A percentile compares a stretch with the other conserved stretches of the same genome.
Evolutionary conservation across 2,113 vertebrate genomes (phyloP).

Genomic region (Campylorhamphus procurvoides): DNA sequence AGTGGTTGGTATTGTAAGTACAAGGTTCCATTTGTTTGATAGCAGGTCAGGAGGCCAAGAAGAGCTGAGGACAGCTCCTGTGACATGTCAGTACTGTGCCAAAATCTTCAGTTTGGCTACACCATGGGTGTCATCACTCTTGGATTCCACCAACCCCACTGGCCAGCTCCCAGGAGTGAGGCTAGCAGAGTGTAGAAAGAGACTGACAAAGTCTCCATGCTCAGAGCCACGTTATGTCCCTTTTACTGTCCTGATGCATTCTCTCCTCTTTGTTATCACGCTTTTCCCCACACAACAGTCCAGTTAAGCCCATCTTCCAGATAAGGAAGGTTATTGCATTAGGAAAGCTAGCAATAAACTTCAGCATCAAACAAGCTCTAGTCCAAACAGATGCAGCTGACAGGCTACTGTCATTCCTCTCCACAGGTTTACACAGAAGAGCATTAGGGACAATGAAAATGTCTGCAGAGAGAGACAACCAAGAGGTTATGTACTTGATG

Average conservation of each 20-base stretch:
- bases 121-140: background rate
- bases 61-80: background rate
- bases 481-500: background rate
- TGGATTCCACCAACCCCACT: background rate
- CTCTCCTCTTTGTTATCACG: background rate
- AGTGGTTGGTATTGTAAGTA: background rate
- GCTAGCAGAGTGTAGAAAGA: background rate
- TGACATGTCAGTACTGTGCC: background rate
- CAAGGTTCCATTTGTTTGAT: background rate
- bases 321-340: background rate
- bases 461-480: background rate
- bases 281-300: background rate
- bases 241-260: background rate
- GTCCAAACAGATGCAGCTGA: background rate
- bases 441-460: background rate
- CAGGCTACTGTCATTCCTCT: background rate
- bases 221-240: background rate
- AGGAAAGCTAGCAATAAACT: background rate
- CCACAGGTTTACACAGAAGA: background rate
- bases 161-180: background rate
- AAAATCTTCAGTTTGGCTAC: background rate
- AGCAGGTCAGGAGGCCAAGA: conserved; percentile 12
- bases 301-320: background rate
- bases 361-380: background rate
- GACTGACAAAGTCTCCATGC: background rate